Percentiles rank a stretch among this genome's conserved stretches.
Conservation (phyloP, 1,140 invertebrate species). For the Xylocopa sonorina region DNA sequence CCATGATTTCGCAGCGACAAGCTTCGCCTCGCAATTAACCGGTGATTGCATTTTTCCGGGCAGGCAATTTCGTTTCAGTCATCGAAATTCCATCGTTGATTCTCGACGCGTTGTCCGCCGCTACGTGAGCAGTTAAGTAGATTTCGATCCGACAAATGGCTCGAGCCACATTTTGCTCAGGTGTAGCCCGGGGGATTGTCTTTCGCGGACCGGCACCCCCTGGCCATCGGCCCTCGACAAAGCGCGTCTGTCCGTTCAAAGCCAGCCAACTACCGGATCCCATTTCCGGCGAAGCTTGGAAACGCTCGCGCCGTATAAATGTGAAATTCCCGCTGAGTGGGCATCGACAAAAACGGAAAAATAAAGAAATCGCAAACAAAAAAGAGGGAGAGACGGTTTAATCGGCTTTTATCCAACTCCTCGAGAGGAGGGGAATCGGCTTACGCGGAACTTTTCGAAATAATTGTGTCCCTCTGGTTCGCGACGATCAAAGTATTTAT, state of each 20-base stretch:
- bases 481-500: neutral
- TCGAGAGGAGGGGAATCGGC: constrained; percentile 41
- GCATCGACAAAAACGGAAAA: neutral
- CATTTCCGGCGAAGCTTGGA: constrained; percentile 9
- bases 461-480: constrained; percentile 3
- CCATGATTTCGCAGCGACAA: neutral
- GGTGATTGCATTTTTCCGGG: constrained; percentile 21
- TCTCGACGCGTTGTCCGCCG: neutral
- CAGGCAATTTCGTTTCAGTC: constrained; percentile 21
- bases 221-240: neutral
- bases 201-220: neutral
- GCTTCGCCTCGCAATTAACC: constrained; percentile 11
- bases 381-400: constrained; percentile 36
- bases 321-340: neutral
- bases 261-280: neutral
- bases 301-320: neutral
- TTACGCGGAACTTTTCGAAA: constrained; percentile 42
- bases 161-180: constrained; percentile 30
- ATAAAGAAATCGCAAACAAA: constrained; percentile 26
- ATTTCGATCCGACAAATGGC: constrained; percentile 16
- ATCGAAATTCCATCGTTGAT: constrained; percentile 19
- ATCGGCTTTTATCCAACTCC: constrained; percentile 52
- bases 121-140: constrained; percentile 10
- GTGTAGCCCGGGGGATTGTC: neutral
- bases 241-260: neutral